Evolutionary conservation across 1,140 invertebrate genomes (phyloP).

Genomic region (Drosophila suzukii): DNA sequence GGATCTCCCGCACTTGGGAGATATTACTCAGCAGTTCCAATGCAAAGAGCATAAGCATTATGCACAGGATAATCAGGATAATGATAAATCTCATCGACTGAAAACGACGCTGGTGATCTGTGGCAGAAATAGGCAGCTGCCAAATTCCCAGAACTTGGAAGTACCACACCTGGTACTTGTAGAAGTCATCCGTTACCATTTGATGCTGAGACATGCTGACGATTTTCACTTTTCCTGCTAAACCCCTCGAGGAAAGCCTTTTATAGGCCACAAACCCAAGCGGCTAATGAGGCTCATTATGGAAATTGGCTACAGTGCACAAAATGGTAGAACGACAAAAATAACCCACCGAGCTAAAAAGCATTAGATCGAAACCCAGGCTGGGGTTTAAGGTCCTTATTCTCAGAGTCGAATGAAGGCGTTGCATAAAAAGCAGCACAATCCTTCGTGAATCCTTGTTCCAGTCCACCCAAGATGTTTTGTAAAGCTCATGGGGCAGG

Average conservation of each 20-base stretch:
- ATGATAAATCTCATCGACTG: slow-evolving; percentile 38
- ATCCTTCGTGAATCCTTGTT: slow-evolving; percentile 40
- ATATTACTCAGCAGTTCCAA: slow-evolving; percentile 52
- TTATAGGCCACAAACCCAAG: slow-evolving; percentile 34
- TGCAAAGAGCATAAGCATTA: slow-evolving; percentile 54
- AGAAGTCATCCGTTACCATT: slow-evolving; percentile 37
- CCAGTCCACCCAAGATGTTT: slow-evolving; percentile 64
- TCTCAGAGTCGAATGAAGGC: slow-evolving; percentile 52
- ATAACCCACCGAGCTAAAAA: slow-evolving; percentile 57
- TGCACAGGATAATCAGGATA: slow-evolving; percentile 37
- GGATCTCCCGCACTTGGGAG: slow-evolving; percentile 49
- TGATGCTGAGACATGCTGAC: slow-evolving; percentile 43
- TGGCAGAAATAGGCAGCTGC: slow-evolving; percentile 9
- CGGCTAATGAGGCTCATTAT: slow-evolving; percentile 62
- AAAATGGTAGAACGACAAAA: not conserved
- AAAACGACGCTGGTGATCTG: not conserved
- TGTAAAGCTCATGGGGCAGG: slow-evolving; percentile 61
- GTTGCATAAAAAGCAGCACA: slow-evolving; percentile 66
- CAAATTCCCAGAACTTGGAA: slow-evolving; percentile 58
- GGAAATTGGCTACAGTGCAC: slow-evolving; percentile 36
- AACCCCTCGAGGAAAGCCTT: slow-evolving; percentile 3
- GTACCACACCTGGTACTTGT: slow-evolving; percentile 63
- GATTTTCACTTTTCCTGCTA: not conserved
- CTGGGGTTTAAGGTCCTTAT: slow-evolving; percentile 69
- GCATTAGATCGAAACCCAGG: slow-evolving; percentile 57